These are phyloP conservation scores for Podarcis raffonei DNA, from an alignment of 2,113 vertebrate species.

Conservation along the genomic window DNA sequence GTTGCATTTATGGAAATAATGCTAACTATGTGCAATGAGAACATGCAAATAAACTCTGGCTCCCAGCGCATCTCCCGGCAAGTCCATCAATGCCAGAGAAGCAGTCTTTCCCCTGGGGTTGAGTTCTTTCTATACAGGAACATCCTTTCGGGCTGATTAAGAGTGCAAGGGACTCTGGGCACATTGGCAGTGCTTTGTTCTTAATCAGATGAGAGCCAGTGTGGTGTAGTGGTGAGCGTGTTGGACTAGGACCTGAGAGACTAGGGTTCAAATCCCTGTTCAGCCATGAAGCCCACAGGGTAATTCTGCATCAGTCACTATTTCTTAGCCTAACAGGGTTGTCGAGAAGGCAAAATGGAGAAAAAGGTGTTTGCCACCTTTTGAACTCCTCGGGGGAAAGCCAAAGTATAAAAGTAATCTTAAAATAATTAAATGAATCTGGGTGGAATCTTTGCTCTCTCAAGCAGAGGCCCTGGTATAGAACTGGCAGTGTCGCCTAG, in stretches of 20 bases:
- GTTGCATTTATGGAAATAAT: conserved; percentile 29
- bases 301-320: too few relatives aligned
- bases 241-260: too few relatives aligned
- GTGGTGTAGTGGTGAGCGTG: too few relatives aligned
- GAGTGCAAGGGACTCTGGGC: not conserved
- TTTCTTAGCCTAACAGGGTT: too few relatives aligned
- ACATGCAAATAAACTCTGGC: not conserved
- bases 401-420: too few relatives aligned
- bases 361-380: too few relatives aligned
- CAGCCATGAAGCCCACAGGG: too few relatives aligned
- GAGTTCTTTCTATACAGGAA: not conserved
- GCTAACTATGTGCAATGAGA: not conserved
- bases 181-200: not conserved
- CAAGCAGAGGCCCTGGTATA: not conserved
- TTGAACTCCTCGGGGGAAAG: too few relatives aligned
- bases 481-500: not conserved
- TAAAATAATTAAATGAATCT: not conserved
- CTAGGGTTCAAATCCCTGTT: too few relatives aligned
- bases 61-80: not conserved
- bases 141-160: not conserved
- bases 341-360: too few relatives aligned
- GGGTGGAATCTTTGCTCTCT: not conserved
- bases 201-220: too few relatives aligned
- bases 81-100: not conserved
- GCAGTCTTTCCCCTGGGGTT: not conserved